These are phyloP conservation scores for Hypotaenidia philippensis DNA, from an alignment of 2,797 vertebrate species.

Conservation along the genomic window DNA sequence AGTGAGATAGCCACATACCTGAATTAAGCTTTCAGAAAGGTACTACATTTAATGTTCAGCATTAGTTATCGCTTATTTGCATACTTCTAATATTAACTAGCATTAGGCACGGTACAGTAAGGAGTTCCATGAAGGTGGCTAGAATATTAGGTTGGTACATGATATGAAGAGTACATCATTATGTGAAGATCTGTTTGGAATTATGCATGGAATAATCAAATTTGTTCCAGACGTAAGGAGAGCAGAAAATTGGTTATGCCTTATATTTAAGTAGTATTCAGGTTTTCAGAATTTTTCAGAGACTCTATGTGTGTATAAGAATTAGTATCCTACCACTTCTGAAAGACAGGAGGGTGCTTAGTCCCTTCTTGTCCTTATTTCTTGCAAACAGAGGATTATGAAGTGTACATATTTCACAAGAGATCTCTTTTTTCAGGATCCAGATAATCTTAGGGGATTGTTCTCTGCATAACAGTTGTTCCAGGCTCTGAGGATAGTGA, in stretches of 20 bases:
- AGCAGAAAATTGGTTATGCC: slow-evolving; percentile 6
- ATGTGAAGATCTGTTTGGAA: slow-evolving; percentile 21
- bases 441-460: not conserved
- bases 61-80: not conserved
- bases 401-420: not conserved
- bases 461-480: not conserved
- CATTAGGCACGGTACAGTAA: not conserved
- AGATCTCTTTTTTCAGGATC: not conserved
- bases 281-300: not conserved
- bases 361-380: not conserved
- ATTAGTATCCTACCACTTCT: not conserved
- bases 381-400: not conserved
- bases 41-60: not conserved
- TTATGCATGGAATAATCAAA: slow-evolving; percentile 15
- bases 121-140: not conserved
- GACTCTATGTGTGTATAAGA: not conserved
- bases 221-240: slow-evolving; percentile 28
- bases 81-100: not conserved
- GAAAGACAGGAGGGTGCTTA: not conserved
- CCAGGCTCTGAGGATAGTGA: not conserved
- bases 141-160: not conserved
- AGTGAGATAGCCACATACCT: not conserved
- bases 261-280: slow-evolving; percentile 15
- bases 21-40: not conserved
- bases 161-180: not conserved